Evolutionary conservation across 2,797 vertebrate genomes (phyloP).

Genomic region (Pangasius djambal): DNA sequence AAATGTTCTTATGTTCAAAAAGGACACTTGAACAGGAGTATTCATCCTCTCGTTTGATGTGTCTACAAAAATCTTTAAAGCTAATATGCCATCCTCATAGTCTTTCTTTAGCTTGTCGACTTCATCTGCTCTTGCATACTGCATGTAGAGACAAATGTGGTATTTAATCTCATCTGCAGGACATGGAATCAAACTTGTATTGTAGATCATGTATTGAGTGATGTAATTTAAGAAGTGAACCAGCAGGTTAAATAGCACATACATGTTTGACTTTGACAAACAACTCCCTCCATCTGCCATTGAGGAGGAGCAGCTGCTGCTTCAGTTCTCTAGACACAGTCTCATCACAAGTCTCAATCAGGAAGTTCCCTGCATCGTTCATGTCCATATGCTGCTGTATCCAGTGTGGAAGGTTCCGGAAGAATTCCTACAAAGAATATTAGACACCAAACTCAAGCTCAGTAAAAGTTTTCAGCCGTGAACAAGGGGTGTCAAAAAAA

Average conservation of each 20-base stretch:
- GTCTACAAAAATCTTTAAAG: conserved; percentile 86
- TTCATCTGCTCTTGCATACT: conserved; percentile 96
- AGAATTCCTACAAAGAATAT: conserved; percentile 84
- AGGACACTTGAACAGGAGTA: conserved; percentile 85
- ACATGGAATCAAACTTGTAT: neutral
- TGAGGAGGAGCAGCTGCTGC: conserved; percentile 92
- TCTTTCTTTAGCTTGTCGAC: conserved; percentile 90
- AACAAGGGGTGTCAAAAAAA: neutral
- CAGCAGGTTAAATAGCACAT: conserved; percentile 43
- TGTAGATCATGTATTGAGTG: neutral
- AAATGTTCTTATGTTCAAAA: conserved; percentile 89
- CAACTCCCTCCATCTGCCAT: conserved; percentile 95
- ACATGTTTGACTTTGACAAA: conserved; percentile 99
- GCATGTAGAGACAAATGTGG: conserved; percentile 5
- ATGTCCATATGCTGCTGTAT: conserved; percentile 96
- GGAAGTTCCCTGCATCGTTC: conserved; percentile 98
- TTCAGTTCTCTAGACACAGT: conserved; percentile 93
- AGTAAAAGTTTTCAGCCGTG: neutral
- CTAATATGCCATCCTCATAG: conserved; percentile 83
- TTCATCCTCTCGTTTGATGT: conserved; percentile 85
- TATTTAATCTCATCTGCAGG: conserved; percentile 1
- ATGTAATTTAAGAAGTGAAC: neutral
- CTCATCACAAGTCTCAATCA: conserved; percentile 97
- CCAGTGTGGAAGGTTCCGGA: conserved; percentile 93
- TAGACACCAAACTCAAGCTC: neutral